Evolutionary conservation across 2,113 vertebrate species (phyloP).

Genomic region (Cariama cristata): DNA sequence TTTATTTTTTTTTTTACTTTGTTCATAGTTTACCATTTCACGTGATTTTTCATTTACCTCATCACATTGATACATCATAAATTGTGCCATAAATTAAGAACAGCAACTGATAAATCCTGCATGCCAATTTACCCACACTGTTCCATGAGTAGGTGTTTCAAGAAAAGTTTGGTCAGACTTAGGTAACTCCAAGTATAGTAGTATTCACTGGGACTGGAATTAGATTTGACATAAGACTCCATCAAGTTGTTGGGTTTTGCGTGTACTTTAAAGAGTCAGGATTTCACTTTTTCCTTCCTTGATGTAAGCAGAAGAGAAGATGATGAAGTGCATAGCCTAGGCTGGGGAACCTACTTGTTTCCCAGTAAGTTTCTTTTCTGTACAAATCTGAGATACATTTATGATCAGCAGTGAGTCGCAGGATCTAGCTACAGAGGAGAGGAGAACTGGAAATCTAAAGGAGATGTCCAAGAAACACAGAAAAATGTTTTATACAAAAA

Average conservation of each 20-base stretch:
- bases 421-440: background rate
- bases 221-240: background rate
- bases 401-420: background rate
- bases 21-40: background rate
- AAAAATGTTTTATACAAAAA: background rate
- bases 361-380: background rate
- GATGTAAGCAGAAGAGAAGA: background rate
- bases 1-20: background rate
- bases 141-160: background rate
- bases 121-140: background rate
- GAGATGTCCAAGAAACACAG: background rate
- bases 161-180: background rate
- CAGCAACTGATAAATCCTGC: background rate
- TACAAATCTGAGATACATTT: background rate
- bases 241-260: background rate
- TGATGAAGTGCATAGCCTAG: background rate
- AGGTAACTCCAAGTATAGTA: background rate
- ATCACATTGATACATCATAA: background rate
- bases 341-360: background rate
- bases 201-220: background rate
- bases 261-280: background rate
- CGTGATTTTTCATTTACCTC: background rate
- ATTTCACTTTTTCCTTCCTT: background rate
- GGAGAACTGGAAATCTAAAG: background rate
- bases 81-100: background rate